These are phyloP conservation scores for Xanthorhoe spadicearia DNA, from an alignment of 2,888 invertebrate species.

Conservation along the genomic window DNA sequence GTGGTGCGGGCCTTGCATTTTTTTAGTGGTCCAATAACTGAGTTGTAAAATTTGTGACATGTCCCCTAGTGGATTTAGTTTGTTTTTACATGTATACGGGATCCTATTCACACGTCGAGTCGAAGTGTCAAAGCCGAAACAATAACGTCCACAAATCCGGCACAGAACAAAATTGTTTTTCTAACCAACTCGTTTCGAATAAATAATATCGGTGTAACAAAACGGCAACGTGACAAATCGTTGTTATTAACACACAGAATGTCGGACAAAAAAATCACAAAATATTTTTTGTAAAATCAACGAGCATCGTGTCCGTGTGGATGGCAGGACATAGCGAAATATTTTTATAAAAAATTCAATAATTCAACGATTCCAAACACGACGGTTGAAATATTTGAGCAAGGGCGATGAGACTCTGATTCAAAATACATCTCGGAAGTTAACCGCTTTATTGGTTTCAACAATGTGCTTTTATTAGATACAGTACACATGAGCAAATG, in stretches of 20 bases:
- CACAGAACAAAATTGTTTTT: slow-evolving; percentile 32
- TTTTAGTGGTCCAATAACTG: too few species aligned
- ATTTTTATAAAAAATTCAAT: slow-evolving; percentile 43
- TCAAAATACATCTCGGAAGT: slow-evolving; percentile 1
- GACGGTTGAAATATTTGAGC: slow-evolving; percentile 22
- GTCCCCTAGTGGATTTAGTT: too few species aligned
- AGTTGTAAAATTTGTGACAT: too few species aligned
- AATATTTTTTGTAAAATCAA: slow-evolving; percentile 29
- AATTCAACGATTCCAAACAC: slow-evolving; percentile 39
- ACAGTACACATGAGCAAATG: too few species aligned
- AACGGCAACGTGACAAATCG: slow-evolving; percentile 43
- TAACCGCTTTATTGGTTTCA: background rate
- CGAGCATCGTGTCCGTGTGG: slow-evolving; percentile 7
- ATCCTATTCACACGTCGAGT: background rate
- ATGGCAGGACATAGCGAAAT: slow-evolving; percentile 34
- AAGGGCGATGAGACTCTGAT: slow-evolving; percentile 1
- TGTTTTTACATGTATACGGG: background rate
- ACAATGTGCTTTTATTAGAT: too few species aligned
- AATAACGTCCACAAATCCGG: slow-evolving; percentile 30
- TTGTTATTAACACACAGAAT: slow-evolving; percentile 41
- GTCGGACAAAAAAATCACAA: slow-evolving; percentile 30
- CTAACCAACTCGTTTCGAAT: slow-evolving; percentile 36
- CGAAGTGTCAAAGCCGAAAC: slow-evolving; percentile 19
- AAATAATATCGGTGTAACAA: slow-evolving; percentile 40
- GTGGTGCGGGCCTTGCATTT: too few species aligned